These are phyloP conservation scores for Eumaeus atala DNA, from an alignment of 1,140 invertebrate species.

Conservation along the genomic window DNA sequence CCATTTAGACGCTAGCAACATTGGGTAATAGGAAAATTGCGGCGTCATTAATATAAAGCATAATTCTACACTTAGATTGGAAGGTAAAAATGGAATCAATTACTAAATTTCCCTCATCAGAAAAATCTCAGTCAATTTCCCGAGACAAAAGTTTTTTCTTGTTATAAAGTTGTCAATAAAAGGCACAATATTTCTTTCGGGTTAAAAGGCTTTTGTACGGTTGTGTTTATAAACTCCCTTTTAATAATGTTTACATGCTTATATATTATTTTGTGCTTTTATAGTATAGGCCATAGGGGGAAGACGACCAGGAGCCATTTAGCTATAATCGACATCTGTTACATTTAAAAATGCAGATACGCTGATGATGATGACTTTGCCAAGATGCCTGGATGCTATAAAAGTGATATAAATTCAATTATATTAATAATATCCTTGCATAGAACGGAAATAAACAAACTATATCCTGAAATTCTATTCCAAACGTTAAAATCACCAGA, in stretches of 20 bases:
- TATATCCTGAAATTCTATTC: neutral
- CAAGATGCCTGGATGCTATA: neutral
- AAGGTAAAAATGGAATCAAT: constrained; percentile 56
- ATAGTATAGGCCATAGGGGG: no score
- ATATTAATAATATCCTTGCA: constrained; percentile 12
- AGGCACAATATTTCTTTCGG: constrained; percentile 36
- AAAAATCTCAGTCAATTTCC: constrained; percentile 62
- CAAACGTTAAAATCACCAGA: neutral
- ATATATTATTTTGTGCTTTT: no score
- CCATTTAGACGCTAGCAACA: no score
- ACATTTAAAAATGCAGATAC: no score
- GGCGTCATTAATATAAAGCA: constrained; percentile 13
- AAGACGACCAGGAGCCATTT: no score
- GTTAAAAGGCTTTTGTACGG: constrained; percentile 35
- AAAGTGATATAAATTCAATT: constrained; percentile 12
- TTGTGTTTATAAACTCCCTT: constrained; percentile 17
- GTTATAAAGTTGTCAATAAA: constrained; percentile 61
- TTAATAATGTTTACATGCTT: constrained; percentile 14
- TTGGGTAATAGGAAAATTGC: constrained; percentile 21
- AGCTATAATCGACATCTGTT: no score
- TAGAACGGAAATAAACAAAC: no score
- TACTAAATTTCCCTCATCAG: constrained; percentile 46
- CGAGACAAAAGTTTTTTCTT: constrained; percentile 52
- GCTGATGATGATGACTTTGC: no score
- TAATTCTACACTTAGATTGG: constrained; percentile 33